Base-by-base conservation (phyloP, 37 sponge, comb jelly and placozoan genomes). In the Aplysina aerophoba region DNA sequence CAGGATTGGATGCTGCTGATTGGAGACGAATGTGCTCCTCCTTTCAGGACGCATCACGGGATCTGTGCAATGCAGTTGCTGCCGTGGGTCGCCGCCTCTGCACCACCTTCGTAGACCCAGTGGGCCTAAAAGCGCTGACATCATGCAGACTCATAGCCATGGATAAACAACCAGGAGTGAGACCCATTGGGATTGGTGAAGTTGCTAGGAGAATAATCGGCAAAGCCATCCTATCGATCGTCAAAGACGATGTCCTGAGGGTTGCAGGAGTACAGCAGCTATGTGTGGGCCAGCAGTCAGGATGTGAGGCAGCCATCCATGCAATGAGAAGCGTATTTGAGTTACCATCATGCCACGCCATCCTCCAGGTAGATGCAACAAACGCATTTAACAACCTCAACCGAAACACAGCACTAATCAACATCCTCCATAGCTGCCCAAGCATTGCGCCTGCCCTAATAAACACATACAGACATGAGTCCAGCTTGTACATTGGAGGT, bases 1-100 rank as follows among this genome's bases (percentile, higher is more conserved):
- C 69, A 25, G 69, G 69, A n/a, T 14, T 67, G 14, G 69, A 67
- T 67, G 27, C 69, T 67, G 69, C 15, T 16, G 69, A 67, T 22
- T 67, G 69, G 69, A 67, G 69, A 67, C 69, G n/a, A 27, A 67
- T 67, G 69, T 67, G 69, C 28, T 67, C 27, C 69, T 67, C 69
- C 69, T 67, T 67, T 22, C 15, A 67, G 27, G 69, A 67, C 14
- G 69, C 69, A 24, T 67, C 69, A 15, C 14, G 14, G 13, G 27
- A 67, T 27, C 69, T 67, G 25, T 67, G 69, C 69, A 67, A 67
- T n/a, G 28, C 27, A 16, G 27, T 67, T 67, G 69, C 69, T 25
- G 69, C 15, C 28, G n/a, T 27, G n/a, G 69, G 27, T 27, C 15
- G 27, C 13, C 27, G 27, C 27, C 15, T 67, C 28, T 21, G 27